phyloP scores from a whole-genome alignment of 2,113 vertebrate species.

The Eudyptes chrysolophus region DNA sequence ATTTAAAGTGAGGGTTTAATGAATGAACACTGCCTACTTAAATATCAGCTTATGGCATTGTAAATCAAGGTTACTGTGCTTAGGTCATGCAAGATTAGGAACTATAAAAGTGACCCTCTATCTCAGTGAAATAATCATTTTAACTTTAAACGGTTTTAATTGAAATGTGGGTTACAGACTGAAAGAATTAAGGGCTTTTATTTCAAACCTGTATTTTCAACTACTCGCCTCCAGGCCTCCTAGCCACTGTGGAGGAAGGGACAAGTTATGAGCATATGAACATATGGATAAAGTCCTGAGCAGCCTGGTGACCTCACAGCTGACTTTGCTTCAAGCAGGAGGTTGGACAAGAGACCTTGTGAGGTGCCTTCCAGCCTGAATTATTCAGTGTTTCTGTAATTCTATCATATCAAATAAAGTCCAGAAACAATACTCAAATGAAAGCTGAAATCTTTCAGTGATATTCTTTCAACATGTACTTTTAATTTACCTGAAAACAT shows the following conservation, averaged over 20 bases:
- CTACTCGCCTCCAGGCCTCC: not conserved
- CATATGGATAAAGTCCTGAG: not conserved
- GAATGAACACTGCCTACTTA: conserved; percentile 28
- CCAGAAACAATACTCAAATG: not conserved
- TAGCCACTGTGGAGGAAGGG: not conserved
- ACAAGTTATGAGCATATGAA: not conserved
- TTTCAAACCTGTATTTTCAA: not conserved
- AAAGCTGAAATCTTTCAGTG: not conserved
- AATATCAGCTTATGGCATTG: conserved; percentile 1
- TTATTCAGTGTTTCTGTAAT: not conserved
- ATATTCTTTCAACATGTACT: not conserved
- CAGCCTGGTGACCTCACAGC: not conserved
- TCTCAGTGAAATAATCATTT: conserved; percentile 17
- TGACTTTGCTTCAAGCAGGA: not conserved
- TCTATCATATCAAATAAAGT: not conserved
- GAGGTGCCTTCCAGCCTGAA: not conserved
- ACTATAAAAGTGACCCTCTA: conserved; percentile 20
- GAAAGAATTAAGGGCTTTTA: not conserved
- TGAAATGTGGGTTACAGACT: not conserved
- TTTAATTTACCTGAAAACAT: not conserved
- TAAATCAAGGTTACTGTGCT: conserved; percentile 39
- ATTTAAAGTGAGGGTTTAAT: conserved; percentile 47
- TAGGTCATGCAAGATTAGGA: conserved; percentile 13
- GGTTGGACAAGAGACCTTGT: not conserved
- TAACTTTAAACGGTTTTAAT: conserved; percentile 18